Percentiles rank a stretch among this genome's conserved stretches.
These are phyloP conservation scores for Falco peregrinus DNA, from an alignment of 2,797 vertebrate species.

Conservation along the genomic window DNA sequence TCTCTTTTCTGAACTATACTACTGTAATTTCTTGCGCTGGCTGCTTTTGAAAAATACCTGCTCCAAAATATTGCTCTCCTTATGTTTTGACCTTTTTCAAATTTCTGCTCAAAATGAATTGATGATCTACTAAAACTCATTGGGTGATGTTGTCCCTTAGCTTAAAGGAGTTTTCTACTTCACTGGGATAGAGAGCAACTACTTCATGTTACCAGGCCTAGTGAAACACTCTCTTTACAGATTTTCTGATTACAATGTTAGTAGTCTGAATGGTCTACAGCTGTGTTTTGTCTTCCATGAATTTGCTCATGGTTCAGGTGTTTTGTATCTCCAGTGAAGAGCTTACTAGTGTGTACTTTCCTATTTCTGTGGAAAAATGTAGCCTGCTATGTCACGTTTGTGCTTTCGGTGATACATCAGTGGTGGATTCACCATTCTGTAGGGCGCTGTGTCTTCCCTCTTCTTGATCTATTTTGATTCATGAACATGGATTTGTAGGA, in stretches of 20 bases:
- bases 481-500: not conserved
- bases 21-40: not conserved
- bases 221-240: not conserved
- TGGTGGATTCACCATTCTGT: not conserved
- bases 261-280: not conserved
- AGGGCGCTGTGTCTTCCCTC: not conserved
- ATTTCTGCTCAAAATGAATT: not conserved
- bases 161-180: not conserved
- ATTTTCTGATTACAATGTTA: not conserved
- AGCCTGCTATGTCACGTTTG: not conserved
- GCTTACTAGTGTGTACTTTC: not conserved
- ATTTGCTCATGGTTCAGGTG: not conserved
- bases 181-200: not conserved
- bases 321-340: not conserved
- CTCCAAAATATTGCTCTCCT: not conserved
- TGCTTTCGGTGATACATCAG: not conserved
- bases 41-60: not conserved
- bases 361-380: not conserved
- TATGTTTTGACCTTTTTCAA: not conserved
- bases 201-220: not conserved
- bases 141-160: not conserved
- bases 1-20: not conserved
- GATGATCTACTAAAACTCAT: not conserved
- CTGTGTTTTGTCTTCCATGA: not conserved
- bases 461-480: not conserved